phyloP scores from a whole-genome alignment of 2,797 vertebrate species.

The Mormyrus hasselquistii region DNA sequence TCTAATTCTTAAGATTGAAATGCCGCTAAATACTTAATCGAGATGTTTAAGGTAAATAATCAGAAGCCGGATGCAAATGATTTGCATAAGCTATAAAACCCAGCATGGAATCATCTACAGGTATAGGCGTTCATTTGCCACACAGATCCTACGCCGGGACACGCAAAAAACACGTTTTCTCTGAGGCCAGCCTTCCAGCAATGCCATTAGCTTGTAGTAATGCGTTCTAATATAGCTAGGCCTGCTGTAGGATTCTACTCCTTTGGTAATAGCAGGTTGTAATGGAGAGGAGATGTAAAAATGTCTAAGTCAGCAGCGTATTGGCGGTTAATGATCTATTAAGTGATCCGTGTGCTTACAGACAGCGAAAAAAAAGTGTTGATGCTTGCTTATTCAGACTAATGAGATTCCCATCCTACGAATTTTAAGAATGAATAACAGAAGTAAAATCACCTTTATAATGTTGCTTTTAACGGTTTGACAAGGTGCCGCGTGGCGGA shows the following conservation, averaged over 20 bases:
- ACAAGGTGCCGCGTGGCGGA: slow-evolving; percentile 32
- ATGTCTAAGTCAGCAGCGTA: slow-evolving; percentile 71
- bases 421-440: slow-evolving; percentile 80
- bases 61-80: background rate
- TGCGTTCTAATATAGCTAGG: slow-evolving; percentile 58
- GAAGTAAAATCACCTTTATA: slow-evolving; percentile 69
- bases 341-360: slow-evolving; percentile 72
- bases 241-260: slow-evolving; percentile 53
- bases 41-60: slow-evolving; percentile 4
- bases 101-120: background rate
- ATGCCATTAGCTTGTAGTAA: slow-evolving; percentile 54
- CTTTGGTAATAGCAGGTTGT: slow-evolving; percentile 60
- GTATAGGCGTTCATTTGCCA: background rate
- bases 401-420: slow-evolving; percentile 76
- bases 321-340: slow-evolving; percentile 85
- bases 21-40: background rate
- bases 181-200: slow-evolving; percentile 53
- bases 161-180: slow-evolving; percentile 31
- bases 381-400: slow-evolving; percentile 72
- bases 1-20: background rate
- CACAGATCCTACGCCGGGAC: slow-evolving; percentile 6
- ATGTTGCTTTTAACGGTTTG: slow-evolving; percentile 63
- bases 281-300: slow-evolving; percentile 71
- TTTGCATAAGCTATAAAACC: background rate
- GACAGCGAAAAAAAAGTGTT: slow-evolving; percentile 74